phyloP scores from a whole-genome alignment of 2,888 invertebrate genomes.

The Scaptomyza flava region DNA sequence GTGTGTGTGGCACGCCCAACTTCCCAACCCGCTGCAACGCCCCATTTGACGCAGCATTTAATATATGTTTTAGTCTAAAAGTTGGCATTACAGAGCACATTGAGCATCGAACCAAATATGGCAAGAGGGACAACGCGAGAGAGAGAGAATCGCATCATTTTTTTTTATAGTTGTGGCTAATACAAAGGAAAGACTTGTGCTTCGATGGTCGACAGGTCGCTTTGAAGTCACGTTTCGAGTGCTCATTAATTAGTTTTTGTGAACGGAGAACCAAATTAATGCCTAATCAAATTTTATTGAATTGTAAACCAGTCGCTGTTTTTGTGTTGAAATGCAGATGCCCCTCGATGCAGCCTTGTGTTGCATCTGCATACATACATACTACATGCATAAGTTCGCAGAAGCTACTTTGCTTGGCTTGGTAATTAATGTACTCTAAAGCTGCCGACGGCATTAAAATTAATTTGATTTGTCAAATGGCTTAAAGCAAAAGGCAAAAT shows the following conservation, averaged over 20 bases:
- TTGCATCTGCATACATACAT: background rate
- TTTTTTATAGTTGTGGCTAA: conserved; percentile 8
- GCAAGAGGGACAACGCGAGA: background rate
- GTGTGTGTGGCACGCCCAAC: conserved; percentile 44
- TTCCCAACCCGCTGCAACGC: conserved; percentile 52
- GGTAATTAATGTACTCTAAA: conserved; percentile 66
- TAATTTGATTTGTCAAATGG: conserved; percentile 63
- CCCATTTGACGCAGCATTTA: conserved; percentile 62
- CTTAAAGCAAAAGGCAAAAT: conserved; percentile 24
- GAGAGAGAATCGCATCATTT: background rate
- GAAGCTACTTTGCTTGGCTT: conserved; percentile 7
- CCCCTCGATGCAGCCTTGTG: background rate
- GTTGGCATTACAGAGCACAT: conserved; percentile 63
- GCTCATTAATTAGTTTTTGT: conserved; percentile 73
- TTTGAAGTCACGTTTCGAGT: conserved; percentile 37
- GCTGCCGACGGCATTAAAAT: conserved; percentile 67
- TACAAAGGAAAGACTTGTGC: conserved; percentile 2
- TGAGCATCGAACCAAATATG: conserved; percentile 54
- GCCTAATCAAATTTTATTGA: conserved; percentile 80
- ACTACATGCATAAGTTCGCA: background rate
- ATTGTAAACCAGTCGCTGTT: conserved; percentile 74
- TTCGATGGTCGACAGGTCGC: conserved; percentile 41
- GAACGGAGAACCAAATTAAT: conserved; percentile 70
- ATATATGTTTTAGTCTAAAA: conserved; percentile 69
- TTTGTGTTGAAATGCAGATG: conserved; percentile 8